Evolutionary conservation across 2,797 vertebrate species (phyloP), one percentile per base, ranked within the genome.

Genomic region (Adrianichthys oophorus): DNA sequence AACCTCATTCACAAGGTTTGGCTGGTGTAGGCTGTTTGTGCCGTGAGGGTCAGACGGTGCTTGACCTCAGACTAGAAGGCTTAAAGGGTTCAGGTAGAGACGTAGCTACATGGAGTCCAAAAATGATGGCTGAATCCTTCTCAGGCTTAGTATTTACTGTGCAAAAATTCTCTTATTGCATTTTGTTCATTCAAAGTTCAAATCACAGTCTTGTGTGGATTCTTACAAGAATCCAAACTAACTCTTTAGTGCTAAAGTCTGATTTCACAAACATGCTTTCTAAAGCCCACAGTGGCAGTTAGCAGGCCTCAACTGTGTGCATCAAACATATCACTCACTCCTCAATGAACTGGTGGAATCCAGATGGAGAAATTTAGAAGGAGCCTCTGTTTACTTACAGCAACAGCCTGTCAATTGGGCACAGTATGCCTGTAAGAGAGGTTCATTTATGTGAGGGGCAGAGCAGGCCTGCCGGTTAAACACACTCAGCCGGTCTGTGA

Each of bases 331-430:
- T 80, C 76, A 54, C 42, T 67, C 85, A 85, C 91, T 92, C 88
- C 85, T 74, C 70, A 54, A 65, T 95, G 92, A 90, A 74, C 89
- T 92, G 85, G 88, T 59, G 90, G 88, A 89, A 94, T 91, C 93
- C 94, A 94, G 94, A 93, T 93, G 93, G 93, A 89, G 92, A 85
- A 87, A 65, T 86, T 70, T 67, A 79, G 82, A 93, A 89, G 84
- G 77, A 82, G 68, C 90, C 85, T 78, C 76, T 96, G 92, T 96
- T 97, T 95, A 93, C 92, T 92, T 91, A 94, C 91, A 93, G 91
- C 93, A 90, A 91, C 89, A 89, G 90, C 87, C 89, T 85, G 94
- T 96, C 94, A 97, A 95, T 94, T 87, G 90, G 78, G 88, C 94
- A 92, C 93, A 94, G 91, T 93, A 83, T 85, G 82, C 85, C 74